Percentiles rank a stretch among this genome's conserved stretches.
Conservation (phyloP, 2,888 invertebrate species). For the Fabriciana adippe region DNA sequence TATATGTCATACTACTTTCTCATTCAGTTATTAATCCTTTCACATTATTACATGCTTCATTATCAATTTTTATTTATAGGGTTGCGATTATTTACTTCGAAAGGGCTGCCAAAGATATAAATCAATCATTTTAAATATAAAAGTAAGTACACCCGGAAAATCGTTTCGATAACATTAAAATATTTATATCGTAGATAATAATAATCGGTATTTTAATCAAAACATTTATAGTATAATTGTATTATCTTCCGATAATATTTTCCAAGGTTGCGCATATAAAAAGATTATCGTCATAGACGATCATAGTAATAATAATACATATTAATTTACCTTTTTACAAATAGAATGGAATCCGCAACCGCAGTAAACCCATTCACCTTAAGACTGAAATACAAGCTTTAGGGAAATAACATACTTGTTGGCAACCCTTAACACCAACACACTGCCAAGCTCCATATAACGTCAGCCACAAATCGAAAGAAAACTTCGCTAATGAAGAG, state of each 20-base stretch:
- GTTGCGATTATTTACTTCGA: conserved; percentile 13
- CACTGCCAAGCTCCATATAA: conserved; percentile 73
- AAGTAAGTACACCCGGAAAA: neutral
- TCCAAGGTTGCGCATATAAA: conserved; percentile 1
- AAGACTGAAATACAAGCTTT: conserved; percentile 32
- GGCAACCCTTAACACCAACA: conserved; percentile 73
- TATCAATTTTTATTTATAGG: neutral
- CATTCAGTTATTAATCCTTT: neutral
- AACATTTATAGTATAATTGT: neutral
- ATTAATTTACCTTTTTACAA: conserved; percentile 24
- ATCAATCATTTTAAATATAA: too few species aligned
- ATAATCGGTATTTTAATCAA: conserved; percentile 2
- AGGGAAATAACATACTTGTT: conserved; percentile 45
- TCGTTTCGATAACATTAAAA: neutral
- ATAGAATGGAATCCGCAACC: conserved; percentile 33
- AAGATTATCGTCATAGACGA: conserved; percentile 2
- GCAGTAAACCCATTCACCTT: conserved; percentile 35
- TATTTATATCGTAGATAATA: neutral
- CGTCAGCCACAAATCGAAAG: conserved; percentile 27
- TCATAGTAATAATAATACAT: neutral
- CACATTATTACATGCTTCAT: conserved; percentile 6
- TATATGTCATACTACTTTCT: neutral
- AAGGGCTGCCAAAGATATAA: conserved; percentile 35
- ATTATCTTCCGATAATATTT: conserved; percentile 10
- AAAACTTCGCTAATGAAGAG: conserved; percentile 5